Evolutionary conservation across 2,113 vertebrate genomes (phyloP), one percentile per base, ranked within the genome.

Genomic region (Ivindomyrus marchei): DNA sequence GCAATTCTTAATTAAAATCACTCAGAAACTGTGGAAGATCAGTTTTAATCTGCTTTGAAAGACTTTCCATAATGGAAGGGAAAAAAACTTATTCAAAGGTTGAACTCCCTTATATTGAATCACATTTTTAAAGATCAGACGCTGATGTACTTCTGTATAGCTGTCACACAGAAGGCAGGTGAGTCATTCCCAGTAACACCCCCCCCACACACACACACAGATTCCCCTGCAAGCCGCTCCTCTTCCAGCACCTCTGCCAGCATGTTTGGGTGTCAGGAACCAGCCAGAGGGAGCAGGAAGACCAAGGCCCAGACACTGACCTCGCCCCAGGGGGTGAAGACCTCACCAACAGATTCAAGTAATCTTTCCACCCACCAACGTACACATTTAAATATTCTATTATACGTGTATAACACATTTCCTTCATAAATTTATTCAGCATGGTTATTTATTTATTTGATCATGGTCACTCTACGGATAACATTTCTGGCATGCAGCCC

Each of bases 231-330:
- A 77, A 39, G 66, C n/a, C 31, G 4, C 11, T n/a, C 66, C 11
- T 4, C 66, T 74, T 74, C 58, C 58, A 62, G 58, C 24, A 27
- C 10, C 62, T 70, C 62, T 70, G 10, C 9, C 62, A 70, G 74
- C 15, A 42, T 19, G 36, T 21, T 42, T 15, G 4, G 74, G 36
- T 42, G 74, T 80, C 74, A 80, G 74, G 36, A 80, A 6, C 13
- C 6, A 19, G 74, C 74, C 74, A 39, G 36, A 21, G 31, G 13
- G 17, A 80, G 74, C 36, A 80, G 31, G 1, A 80, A 42, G 31
- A 2, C 15, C 31, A 17, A 36, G 17, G 74, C 36, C 36, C 74
- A 80, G 74, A 1, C 74, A 86, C 62, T 58, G 89, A 93, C 96
- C 92, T 96, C 62, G 0, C n/a, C 27, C 62, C 62, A 70, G 62